phyloP scores from a whole-genome alignment of 2,888 invertebrate genomes.

The Oasisia sp. region DNA sequence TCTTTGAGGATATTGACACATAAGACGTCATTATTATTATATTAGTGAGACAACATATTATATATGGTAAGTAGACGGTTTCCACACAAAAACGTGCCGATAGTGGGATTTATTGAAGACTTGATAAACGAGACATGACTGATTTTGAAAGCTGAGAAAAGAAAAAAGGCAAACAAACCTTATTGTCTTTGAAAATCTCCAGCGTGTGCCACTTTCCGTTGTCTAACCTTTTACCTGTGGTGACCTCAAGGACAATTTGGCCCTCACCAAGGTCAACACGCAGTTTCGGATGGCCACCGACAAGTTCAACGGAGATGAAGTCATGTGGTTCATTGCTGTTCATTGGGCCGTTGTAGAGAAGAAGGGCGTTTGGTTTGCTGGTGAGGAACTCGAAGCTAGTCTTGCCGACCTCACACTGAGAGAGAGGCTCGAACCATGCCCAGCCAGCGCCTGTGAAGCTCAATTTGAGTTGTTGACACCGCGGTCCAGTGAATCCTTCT shows the following conservation, averaged over 20 bases:
- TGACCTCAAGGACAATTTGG: constrained; percentile 29
- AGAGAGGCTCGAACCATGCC: constrained; percentile 95
- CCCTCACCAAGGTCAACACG: constrained; percentile 85
- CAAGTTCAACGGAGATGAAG: constrained; percentile 92
- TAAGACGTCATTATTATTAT: too few relatives aligned
- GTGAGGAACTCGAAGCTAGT: constrained; percentile 96
- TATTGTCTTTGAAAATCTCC: constrained; percentile 77
- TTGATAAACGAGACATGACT: too few relatives aligned
- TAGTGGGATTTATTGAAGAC: too few relatives aligned
- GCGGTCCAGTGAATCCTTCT: constrained; percentile 89
- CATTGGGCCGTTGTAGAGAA: constrained; percentile 96
- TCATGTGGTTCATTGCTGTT: constrained; percentile 69
- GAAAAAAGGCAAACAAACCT: constrained; percentile 44
- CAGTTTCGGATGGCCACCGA: constrained; percentile 88
- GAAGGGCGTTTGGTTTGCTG: constrained; percentile 80
- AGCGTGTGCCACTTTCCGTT: constrained; percentile 97
- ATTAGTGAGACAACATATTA: too few relatives aligned
- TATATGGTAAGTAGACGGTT: too few relatives aligned
- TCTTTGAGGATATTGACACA: too few relatives aligned
- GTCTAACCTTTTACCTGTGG: constrained; percentile 70
- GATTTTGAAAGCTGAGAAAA: not conserved
- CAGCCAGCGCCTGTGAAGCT: constrained; percentile 95
- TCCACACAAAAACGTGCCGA: too few relatives aligned
- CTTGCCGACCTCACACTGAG: constrained; percentile 88
- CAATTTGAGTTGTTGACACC: constrained; percentile 92